Evolutionary conservation across 64 coral and sea anemone species (phyloP).

Genomic region (Orbicella faveolata): DNA sequence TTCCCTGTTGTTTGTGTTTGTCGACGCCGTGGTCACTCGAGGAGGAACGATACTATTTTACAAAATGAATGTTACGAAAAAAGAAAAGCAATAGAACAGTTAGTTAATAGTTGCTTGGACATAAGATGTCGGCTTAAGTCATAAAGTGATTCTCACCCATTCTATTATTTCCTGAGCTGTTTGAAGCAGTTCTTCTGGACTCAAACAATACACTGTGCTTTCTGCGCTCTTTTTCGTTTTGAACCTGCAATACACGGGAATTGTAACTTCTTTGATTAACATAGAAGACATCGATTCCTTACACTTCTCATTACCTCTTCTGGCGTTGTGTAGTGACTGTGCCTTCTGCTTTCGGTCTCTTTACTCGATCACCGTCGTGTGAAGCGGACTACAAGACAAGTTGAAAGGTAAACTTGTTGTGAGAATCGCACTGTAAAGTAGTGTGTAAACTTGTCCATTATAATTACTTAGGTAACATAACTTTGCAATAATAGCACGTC

Average conservation of each 20-base stretch:
- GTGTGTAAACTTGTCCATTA: neutral
- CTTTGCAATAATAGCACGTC: neutral
- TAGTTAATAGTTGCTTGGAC: too few relatives aligned
- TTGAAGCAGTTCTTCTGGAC: constrained; percentile 39
- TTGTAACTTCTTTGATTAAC: neutral
- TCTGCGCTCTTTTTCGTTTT: neutral
- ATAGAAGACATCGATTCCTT: neutral
- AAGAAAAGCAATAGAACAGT: neutral
- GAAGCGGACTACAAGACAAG: neutral
- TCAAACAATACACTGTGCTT: constrained; percentile 30
- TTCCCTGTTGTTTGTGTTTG: too few relatives aligned
- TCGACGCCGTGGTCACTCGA: neutral
- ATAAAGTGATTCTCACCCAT: neutral
- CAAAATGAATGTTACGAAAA: neutral
- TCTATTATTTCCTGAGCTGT: constrained; percentile 22
- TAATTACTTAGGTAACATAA: neutral
- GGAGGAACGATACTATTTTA: neutral
- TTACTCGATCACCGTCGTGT: neutral
- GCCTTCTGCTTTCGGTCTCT: neutral
- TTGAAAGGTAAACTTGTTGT: neutral
- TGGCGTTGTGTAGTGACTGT: neutral
- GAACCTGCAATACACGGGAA: neutral
- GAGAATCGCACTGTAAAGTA: neutral
- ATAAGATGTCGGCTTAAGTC: too few relatives aligned
- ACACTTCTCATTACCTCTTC: constrained; percentile 2